phyloP scores from a whole-genome alignment of 1,140 invertebrate species.

The Drosophila bipectinata region DNA sequence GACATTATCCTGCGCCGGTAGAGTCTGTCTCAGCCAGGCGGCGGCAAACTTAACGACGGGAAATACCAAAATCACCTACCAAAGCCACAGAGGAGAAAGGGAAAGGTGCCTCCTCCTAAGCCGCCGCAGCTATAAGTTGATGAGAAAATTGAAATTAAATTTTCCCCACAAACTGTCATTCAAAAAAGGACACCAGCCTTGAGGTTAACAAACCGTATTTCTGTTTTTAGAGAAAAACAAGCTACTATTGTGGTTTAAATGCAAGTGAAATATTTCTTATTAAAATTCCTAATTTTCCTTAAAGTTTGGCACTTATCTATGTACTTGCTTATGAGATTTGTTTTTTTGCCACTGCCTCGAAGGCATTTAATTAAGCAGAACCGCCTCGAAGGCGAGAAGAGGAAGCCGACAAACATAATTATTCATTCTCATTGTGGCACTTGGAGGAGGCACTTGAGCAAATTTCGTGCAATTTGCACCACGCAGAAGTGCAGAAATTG shows the following conservation, averaged over 20 bases:
- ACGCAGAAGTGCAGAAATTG: slow-evolving; percentile 72
- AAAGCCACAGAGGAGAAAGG: neutral
- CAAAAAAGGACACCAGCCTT: slow-evolving; percentile 60
- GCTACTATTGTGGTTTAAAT: slow-evolving; percentile 5
- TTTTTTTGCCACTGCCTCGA: slow-evolving; percentile 52
- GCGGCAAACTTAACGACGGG: slow-evolving; percentile 54
- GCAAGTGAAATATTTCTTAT: neutral
- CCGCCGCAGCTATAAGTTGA: slow-evolving; percentile 45
- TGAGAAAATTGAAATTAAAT: slow-evolving; percentile 73
- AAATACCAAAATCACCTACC: slow-evolving; percentile 54
- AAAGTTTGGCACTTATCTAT: neutral
- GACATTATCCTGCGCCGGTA: slow-evolving; percentile 56
- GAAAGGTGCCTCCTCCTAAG: slow-evolving; percentile 7
- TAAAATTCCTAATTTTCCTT: neutral
- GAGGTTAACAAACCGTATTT: slow-evolving; percentile 42
- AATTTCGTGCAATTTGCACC: slow-evolving; percentile 69
- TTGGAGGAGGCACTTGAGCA: slow-evolving; percentile 61
- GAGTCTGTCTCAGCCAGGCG: slow-evolving; percentile 32
- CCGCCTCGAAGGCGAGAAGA: slow-evolving; percentile 7
- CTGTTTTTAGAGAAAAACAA: neutral
- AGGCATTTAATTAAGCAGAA: slow-evolving; percentile 70
- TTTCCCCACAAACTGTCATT: slow-evolving; percentile 63
- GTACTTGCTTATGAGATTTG: slow-evolving; percentile 24
- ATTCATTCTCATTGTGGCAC: slow-evolving; percentile 60
- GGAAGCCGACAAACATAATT: slow-evolving; percentile 57